phyloP scores from a whole-genome alignment of 1,140 invertebrate species.

The Anastrepha obliqua region DNA sequence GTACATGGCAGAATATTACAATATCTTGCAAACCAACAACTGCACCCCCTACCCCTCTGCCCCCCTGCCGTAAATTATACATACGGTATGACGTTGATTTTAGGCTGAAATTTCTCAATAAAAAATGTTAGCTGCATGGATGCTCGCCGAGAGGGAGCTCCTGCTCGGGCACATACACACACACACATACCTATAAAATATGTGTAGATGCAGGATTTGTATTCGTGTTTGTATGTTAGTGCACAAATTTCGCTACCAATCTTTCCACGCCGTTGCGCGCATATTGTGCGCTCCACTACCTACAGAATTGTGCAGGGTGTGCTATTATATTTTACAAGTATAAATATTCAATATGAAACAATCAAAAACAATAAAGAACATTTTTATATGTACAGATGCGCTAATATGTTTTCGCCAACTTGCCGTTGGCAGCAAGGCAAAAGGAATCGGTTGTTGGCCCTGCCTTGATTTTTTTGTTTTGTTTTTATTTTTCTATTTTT shows the following conservation, averaged over 20 bases:
- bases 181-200: not conserved
- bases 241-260: not conserved
- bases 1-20: not conserved
- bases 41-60: too few relatives aligned
- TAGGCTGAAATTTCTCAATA: not conserved
- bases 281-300: not conserved
- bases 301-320: not conserved
- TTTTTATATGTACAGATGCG: not conserved
- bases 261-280: not conserved
- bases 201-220: not conserved
- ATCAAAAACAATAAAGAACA: constrained; percentile 30
- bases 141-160: too few relatives aligned
- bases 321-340: not conserved
- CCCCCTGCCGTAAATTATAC: too few relatives aligned
- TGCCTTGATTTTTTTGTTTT: constrained; percentile 1
- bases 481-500: not conserved
- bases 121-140: too few relatives aligned
- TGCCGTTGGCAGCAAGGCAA: not conserved
- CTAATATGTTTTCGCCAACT: not conserved
- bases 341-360: constrained; percentile 35
- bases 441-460: not conserved
- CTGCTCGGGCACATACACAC: not conserved
- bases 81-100: constrained; percentile 35
- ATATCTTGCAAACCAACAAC: too few relatives aligned
- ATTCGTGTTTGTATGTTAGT: not conserved